Evolutionary conservation across 2,888 invertebrate species (phyloP).

Genomic region (Cinara cedri): DNA sequence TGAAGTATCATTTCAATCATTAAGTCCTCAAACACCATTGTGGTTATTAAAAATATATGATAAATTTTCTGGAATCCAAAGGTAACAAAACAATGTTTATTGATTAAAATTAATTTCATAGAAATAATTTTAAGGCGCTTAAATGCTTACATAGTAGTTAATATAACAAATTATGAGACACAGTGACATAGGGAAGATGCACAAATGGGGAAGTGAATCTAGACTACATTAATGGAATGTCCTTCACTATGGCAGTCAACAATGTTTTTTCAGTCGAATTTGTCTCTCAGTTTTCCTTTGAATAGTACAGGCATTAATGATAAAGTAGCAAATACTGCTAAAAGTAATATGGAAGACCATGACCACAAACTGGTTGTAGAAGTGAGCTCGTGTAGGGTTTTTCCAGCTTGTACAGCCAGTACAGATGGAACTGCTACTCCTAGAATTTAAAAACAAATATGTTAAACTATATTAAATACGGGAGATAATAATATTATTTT

Average conservation of each 20-base stretch:
- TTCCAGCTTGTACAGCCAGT: slow-evolving; percentile 96
- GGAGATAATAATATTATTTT: too few relatives aligned
- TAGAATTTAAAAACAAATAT: slow-evolving; percentile 62
- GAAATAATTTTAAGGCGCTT: slow-evolving; percentile 5
- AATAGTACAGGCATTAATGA: slow-evolving; percentile 88
- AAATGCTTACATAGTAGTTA: slow-evolving; percentile 9
- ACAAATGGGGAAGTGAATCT: background rate
- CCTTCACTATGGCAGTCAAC: slow-evolving; percentile 45
- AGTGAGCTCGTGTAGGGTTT: slow-evolving; percentile 90
- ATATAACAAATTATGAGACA: slow-evolving; percentile 38
- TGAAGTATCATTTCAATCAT: slow-evolving; percentile 71
- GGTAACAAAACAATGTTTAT: slow-evolving; percentile 37
- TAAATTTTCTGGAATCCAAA: slow-evolving; percentile 64
- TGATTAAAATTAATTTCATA: slow-evolving; percentile 14
- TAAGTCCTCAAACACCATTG: slow-evolving; percentile 78
- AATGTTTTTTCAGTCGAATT: slow-evolving; percentile 69
- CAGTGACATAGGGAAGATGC: slow-evolving; percentile 20
- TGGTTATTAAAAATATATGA: slow-evolving; percentile 77
- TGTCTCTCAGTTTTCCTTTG: slow-evolving; percentile 78
- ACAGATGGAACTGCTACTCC: slow-evolving; percentile 97
- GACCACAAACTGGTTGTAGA: slow-evolving; percentile 87
- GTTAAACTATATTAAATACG: background rate
- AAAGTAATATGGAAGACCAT: slow-evolving; percentile 80
- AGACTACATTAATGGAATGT: slow-evolving; percentile 52
- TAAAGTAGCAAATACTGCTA: slow-evolving; percentile 79